phyloP scores from a whole-genome alignment of 2,113 vertebrate genomes.

The Aleadryas rufinucha region DNA sequence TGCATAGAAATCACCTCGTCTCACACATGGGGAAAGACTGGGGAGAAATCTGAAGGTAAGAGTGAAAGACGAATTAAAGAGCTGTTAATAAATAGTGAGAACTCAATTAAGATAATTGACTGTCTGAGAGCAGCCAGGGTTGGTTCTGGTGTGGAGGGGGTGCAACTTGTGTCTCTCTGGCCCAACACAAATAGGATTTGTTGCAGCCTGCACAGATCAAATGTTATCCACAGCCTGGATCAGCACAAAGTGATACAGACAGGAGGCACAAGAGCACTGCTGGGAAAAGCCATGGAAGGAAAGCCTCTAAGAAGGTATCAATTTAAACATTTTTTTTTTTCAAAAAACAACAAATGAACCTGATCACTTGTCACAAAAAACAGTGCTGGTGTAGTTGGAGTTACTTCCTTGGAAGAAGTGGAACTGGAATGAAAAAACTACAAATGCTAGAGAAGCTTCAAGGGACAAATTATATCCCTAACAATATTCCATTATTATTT shows the following conservation, averaged over 20 bases:
- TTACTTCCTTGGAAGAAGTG: neutral
- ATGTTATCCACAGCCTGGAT: neutral
- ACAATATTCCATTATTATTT: neutral
- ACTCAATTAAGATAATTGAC: neutral
- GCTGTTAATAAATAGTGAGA: neutral
- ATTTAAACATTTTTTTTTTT: neutral
- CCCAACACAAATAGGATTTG: neutral
- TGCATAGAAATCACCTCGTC: neutral
- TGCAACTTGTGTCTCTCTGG: neutral
- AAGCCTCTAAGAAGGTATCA: neutral
- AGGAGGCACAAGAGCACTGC: neutral
- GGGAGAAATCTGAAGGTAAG: neutral
- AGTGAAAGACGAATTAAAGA: neutral
- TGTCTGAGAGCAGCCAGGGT: neutral
- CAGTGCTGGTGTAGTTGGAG: neutral
- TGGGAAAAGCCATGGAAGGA: neutral
- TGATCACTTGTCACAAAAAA: neutral
- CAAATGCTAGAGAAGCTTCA: neutral
- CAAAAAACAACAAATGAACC: neutral
- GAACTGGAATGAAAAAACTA: neutral
- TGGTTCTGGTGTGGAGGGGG: neutral
- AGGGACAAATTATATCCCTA: neutral
- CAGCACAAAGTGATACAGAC: neutral
- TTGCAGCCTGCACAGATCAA: neutral
- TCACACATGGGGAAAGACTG: neutral